Conservation (phyloP, 2,888 invertebrate genomes). For the Acleris holmiana region DNA sequence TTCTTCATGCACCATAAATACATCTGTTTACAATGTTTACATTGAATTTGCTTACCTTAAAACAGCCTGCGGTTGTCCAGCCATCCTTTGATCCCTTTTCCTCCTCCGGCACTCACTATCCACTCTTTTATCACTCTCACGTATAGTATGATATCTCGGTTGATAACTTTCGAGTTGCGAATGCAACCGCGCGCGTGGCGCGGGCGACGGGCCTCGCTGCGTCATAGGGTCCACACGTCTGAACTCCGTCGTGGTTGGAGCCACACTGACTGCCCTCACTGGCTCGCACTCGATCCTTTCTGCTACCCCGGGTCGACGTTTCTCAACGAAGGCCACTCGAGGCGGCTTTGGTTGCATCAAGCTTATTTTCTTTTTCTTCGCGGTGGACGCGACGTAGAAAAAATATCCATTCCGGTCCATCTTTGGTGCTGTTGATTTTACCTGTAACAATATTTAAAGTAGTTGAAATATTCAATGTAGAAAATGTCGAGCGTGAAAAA, state of each 20-base stretch:
- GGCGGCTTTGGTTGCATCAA: slow-evolving; percentile 80
- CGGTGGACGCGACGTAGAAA: slow-evolving; percentile 77
- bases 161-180: slow-evolving; percentile 82
- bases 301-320: slow-evolving; percentile 70
- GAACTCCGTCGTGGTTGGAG: slow-evolving; percentile 60
- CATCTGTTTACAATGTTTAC: background rate
- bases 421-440: slow-evolving; percentile 76
- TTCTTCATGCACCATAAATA: too few species aligned
- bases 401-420: slow-evolving; percentile 82
- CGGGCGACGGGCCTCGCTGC: slow-evolving; percentile 66
- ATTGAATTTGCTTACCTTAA: slow-evolving; percentile 59
- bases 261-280: slow-evolving; percentile 60
- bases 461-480: too few species aligned
- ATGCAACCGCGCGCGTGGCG: slow-evolving; percentile 76
- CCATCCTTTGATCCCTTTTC: slow-evolving; percentile 68
- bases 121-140: slow-evolving; percentile 78
- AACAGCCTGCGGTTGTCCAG: slow-evolving; percentile 55
- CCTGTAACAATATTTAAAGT: slow-evolving; percentile 54
- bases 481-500: too few species aligned
- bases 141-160: slow-evolving; percentile 79
- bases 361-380: slow-evolving; percentile 82
- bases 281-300: slow-evolving; percentile 56
- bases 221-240: slow-evolving; percentile 68
- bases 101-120: slow-evolving; percentile 74
- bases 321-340: slow-evolving; percentile 73